A percentile compares a stretch with the other conserved stretches of the same genome.
phyloP scores from a whole-genome alignment of 2,797 vertebrate species.

The Peromyscus melanophrys region DNA sequence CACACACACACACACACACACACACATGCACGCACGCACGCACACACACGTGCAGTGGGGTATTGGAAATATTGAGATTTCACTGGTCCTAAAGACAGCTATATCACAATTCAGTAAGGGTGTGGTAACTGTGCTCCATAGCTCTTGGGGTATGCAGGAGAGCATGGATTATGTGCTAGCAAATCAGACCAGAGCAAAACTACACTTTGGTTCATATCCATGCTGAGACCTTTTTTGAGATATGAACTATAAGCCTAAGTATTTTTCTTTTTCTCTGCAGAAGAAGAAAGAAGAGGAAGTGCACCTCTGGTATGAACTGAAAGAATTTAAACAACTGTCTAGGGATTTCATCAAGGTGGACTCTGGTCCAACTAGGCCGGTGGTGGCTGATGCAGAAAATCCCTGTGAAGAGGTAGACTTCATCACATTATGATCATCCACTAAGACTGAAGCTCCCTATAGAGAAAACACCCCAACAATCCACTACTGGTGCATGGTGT shows the following conservation, averaged over 20 bases:
- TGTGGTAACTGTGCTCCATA: not conserved
- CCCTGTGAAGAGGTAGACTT: not conserved
- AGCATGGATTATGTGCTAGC: not conserved
- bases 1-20: not conserved
- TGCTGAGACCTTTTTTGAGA: not conserved
- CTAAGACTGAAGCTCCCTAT: not conserved
- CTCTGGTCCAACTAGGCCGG: too few species aligned
- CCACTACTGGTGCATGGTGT: not conserved
- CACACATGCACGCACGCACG: rapidly evolving
- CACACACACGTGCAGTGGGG: not conserved
- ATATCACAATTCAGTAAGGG: not conserved
- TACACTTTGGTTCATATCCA: not conserved
- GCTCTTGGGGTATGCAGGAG: not conserved
- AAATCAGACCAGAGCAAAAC: not conserved
- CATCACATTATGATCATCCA: not conserved
- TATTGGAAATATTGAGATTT: not conserved
- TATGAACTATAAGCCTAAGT: not conserved
- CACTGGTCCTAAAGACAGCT: not conserved
- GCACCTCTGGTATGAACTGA: not conserved
- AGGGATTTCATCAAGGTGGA: not conserved
- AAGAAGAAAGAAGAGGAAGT: not conserved
- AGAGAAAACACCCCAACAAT: not conserved
- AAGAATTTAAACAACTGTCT: not conserved
- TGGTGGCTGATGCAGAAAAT: not conserved
- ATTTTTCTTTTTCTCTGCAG: not conserved